These are phyloP conservation scores for Peromyscus melanophrys DNA, from an alignment of 2,797 vertebrate genomes.

Conservation along the genomic window DNA sequence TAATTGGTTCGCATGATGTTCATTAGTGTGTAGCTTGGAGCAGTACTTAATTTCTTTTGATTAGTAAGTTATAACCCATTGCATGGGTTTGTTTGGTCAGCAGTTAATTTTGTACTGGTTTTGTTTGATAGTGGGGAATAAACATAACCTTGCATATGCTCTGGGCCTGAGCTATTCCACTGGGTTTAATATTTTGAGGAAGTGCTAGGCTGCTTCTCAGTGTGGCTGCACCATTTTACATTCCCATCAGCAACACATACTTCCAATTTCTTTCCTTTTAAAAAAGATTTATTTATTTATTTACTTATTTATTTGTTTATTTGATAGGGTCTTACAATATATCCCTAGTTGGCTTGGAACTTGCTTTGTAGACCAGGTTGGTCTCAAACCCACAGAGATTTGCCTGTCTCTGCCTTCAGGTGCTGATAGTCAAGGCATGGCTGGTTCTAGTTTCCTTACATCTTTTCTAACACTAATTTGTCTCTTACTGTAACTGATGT, in stretches of 20 bases:
- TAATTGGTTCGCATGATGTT: not conserved
- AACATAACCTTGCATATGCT: not conserved
- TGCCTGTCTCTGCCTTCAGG: not conserved
- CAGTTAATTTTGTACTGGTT: not conserved
- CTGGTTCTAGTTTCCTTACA: not conserved
- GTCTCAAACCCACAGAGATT: too few relatives aligned
- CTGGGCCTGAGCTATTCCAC: not conserved
- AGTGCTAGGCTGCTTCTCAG: not conserved
- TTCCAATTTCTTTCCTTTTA: not conserved
- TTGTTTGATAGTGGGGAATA: not conserved
- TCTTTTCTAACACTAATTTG: not conserved
- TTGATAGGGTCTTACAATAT: not conserved
- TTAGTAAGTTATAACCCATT: not conserved
- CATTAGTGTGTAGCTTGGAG: not conserved
- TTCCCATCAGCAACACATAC: not conserved
- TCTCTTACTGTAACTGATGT: not conserved
- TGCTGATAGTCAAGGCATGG: not conserved
- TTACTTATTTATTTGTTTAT: not conserved
- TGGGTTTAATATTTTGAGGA: not conserved
- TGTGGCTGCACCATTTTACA: not conserved
- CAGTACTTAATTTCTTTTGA: conserved; percentile 48
- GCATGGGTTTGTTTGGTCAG: conserved; percentile 1
- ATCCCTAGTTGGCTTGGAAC: not conserved
- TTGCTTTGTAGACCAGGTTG: not conserved
- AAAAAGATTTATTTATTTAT: not conserved